Percentiles rank a stretch among this genome's conserved stretches.
phyloP scores from a whole-genome alignment of 1,140 invertebrate genomes.

The Eupristina koningsbergeri region DNA sequence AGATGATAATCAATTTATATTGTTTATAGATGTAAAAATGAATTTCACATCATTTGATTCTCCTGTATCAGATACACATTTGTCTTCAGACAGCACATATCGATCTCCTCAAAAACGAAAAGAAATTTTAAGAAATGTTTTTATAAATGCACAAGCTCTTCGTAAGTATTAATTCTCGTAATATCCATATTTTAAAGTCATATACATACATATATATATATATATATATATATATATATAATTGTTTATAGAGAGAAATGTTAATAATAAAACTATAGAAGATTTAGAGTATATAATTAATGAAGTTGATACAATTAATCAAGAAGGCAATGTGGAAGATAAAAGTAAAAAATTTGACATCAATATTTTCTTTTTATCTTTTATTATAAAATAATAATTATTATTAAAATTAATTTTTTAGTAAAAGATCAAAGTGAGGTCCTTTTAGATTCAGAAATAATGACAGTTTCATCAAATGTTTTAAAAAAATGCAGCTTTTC shows the following conservation, averaged over 20 bases:
- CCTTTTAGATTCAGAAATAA: constrained; percentile 67
- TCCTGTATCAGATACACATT: neutral
- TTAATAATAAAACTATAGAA: constrained; percentile 49
- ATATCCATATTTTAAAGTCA: too few relatives aligned
- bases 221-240: neutral
- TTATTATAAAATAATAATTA: neutral
- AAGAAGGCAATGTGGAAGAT: constrained; percentile 56
- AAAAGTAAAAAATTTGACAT: constrained; percentile 61
- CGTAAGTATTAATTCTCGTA: constrained; percentile 58
- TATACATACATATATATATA: too few relatives aligned
- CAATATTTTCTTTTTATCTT: constrained; percentile 6
- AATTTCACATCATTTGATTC: constrained; percentile 1
- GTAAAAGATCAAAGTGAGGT: constrained; percentile 62
- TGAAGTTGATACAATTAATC: constrained; percentile 57
- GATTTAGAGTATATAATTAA: constrained; percentile 54
- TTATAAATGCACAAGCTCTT: constrained; percentile 48
- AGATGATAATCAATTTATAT: too few relatives aligned
- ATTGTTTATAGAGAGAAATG: constrained; percentile 54
- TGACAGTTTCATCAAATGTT: constrained; percentile 63
- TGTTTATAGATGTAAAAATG: neutral
- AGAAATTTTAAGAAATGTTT: constrained; percentile 52
- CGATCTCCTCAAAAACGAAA: constrained; percentile 56
- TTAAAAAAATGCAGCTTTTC: constrained; percentile 59
- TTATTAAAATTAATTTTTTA: constrained; percentile 32
- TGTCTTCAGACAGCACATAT: constrained; percentile 18